These are phyloP conservation scores for Popillia japonica DNA, from an alignment of 1,140 invertebrate species.

Conservation along the genomic window DNA sequence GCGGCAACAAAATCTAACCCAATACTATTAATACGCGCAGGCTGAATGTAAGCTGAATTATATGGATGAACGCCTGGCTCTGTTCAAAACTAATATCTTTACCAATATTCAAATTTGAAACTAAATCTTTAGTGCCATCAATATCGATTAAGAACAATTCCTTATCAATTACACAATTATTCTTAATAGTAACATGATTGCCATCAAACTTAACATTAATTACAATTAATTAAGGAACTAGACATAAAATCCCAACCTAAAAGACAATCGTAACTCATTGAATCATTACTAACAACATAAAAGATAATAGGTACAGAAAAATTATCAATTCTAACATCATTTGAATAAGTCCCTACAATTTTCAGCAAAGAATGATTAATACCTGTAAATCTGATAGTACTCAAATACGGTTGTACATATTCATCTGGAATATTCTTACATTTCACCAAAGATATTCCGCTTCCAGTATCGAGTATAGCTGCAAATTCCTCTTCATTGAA, in stretches of 20 bases:
- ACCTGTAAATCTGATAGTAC: conserved; percentile 2
- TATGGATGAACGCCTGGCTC: neutral
- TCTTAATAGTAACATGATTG: neutral
- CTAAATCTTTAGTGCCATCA: conserved; percentile 11
- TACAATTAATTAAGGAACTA: no score
- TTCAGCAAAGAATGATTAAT: conserved; percentile 27
- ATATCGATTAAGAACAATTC: conserved; percentile 36
- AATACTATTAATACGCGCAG: no score
- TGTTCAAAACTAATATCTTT: conserved; percentile 25
- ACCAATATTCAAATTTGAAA: conserved; percentile 10
- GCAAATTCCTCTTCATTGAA: neutral
- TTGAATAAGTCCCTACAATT: conserved; percentile 36
- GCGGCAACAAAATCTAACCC: no score
- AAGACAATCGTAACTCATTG: conserved; percentile 41
- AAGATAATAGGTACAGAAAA: conserved; percentile 36
- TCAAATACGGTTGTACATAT: conserved; percentile 2
- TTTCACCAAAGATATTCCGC: conserved; percentile 35
- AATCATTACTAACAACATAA: conserved; percentile 42
- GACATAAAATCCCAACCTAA: conserved; percentile 45
- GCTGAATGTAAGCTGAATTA: neutral
- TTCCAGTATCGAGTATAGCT: conserved; percentile 36
- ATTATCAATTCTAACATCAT: conserved; percentile 28
- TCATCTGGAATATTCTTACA: conserved; percentile 7
- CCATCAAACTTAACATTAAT: conserved; percentile 19
- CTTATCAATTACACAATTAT: conserved; percentile 18